phyloP scores from a whole-genome alignment of 2,797 vertebrate genomes.

The Rhodeus uyekii region DNA sequence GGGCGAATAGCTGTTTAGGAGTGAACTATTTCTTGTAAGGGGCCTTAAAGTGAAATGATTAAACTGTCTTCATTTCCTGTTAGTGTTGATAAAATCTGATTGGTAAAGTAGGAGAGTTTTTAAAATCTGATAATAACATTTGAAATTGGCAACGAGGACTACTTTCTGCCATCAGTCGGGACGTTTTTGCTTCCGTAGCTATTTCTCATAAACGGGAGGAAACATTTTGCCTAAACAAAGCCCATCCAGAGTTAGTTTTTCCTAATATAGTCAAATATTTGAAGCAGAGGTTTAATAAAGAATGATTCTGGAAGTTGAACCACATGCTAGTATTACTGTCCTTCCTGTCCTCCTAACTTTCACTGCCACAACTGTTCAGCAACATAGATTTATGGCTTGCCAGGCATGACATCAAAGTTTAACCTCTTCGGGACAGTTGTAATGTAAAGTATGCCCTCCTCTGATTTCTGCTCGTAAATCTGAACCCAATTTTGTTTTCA shows the following conservation, averaged over 20 bases:
- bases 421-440: conserved; percentile 8
- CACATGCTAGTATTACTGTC: conserved; percentile 4
- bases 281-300: background rate
- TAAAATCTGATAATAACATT: conserved; percentile 30
- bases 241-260: background rate
- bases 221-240: background rate
- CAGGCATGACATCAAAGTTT: conserved; percentile 21
- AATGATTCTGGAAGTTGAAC: background rate
- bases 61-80: background rate
- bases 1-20: background rate
- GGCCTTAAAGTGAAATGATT: background rate
- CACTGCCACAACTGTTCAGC: background rate
- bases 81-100: conserved; percentile 6
- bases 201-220: background rate
- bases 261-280: conserved; percentile 23
- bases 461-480: conserved; percentile 48
- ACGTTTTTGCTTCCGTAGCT: background rate
- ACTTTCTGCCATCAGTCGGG: background rate
- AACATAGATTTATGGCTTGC: conserved; percentile 31
- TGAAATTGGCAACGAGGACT: conserved; percentile 2
- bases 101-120: conserved; percentile 2
- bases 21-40: background rate
- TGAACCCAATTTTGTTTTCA: conserved; percentile 28
- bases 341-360: background rate
- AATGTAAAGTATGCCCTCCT: conserved; percentile 44